Percentiles rank a stretch among this genome's conserved stretches.
Conservation (phyloP, 2,113 vertebrate species). For the Zosterops borbonicus region DNA sequence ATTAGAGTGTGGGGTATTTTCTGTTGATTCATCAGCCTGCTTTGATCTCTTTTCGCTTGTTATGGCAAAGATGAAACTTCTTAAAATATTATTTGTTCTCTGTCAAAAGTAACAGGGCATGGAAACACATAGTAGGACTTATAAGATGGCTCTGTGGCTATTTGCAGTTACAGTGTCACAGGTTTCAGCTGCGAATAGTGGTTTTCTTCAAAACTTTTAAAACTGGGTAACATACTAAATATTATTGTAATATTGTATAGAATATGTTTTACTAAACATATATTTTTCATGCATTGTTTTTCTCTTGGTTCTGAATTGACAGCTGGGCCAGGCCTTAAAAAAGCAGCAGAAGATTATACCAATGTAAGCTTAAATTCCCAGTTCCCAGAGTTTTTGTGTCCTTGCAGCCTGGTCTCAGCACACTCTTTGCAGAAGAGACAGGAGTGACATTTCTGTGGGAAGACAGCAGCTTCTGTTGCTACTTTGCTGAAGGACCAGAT, state of each 20-base stretch:
- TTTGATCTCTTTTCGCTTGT: neutral
- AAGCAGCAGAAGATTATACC: neutral
- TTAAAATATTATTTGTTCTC: neutral
- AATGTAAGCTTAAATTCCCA: neutral
- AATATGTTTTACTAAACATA: neutral
- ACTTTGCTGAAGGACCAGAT: neutral
- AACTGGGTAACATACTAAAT: neutral
- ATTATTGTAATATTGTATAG: neutral
- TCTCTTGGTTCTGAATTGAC: neutral
- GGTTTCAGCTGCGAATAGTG: neutral
- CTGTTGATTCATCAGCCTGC: neutral
- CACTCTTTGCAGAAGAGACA: neutral
- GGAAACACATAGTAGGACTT: neutral
- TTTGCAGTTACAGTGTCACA: neutral
- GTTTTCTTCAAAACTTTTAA: neutral
- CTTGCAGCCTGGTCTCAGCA: neutral
- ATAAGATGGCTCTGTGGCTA: neutral
- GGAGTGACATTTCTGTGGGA: neutral
- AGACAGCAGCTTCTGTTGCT: neutral
- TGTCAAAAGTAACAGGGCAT: neutral
- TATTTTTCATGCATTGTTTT: neutral
- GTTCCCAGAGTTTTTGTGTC: neutral
- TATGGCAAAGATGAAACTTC: neutral
- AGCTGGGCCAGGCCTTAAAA: neutral
- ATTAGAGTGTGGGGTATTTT: neutral